A percentile compares a stretch with the other conserved stretches of the same genome.
Conservation (phyloP, 2,113 vertebrate species). For the Calyptommatus sinebrachiatus region DNA sequence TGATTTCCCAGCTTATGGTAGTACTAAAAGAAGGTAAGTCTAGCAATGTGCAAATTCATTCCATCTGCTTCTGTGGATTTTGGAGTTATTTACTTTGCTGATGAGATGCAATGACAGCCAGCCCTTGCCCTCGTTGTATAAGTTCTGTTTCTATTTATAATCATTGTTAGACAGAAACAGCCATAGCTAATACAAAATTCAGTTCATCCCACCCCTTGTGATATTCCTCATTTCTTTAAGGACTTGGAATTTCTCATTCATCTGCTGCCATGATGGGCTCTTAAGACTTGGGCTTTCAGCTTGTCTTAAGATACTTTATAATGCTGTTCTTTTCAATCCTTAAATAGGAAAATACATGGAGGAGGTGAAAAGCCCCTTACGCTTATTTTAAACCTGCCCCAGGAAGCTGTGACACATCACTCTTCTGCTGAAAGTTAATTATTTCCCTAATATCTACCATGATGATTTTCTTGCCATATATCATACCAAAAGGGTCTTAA, state of each 20-base stretch:
- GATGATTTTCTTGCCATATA: rapidly evolving
- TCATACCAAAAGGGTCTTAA: slow-evolving; percentile 27
- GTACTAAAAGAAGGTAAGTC: slow-evolving; percentile 26
- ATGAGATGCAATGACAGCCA: slow-evolving; percentile 33
- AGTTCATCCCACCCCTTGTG: slow-evolving; percentile 57
- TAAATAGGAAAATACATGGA: slow-evolving; percentile 47
- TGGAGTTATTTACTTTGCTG: slow-evolving; percentile 34
- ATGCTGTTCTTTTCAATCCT: slow-evolving; percentile 19
- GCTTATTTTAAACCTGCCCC: background rate
- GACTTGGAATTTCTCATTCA: slow-evolving; percentile 59
- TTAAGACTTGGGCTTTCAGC: slow-evolving; percentile 55
- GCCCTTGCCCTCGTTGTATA: slow-evolving; percentile 56
- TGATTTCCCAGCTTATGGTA: slow-evolving; percentile 24
- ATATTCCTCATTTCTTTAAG: slow-evolving; percentile 55
- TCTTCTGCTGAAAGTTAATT: slow-evolving; percentile 41
- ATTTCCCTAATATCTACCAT: slow-evolving; percentile 34
- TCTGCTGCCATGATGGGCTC: slow-evolving; percentile 53
- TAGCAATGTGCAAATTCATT: slow-evolving; percentile 44
- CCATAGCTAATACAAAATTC: slow-evolving; percentile 53
- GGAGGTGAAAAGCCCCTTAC: background rate
- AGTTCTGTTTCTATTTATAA: slow-evolving; percentile 59
- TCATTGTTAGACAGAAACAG: slow-evolving; percentile 43
- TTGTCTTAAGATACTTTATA: slow-evolving; percentile 54
- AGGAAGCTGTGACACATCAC: slow-evolving; percentile 18
- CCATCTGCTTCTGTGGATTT: slow-evolving; percentile 40